Percentiles rank a stretch among this genome's conserved stretches.
phyloP scores from a whole-genome alignment of 1,140 invertebrate species.

The Samia ricini region DNA sequence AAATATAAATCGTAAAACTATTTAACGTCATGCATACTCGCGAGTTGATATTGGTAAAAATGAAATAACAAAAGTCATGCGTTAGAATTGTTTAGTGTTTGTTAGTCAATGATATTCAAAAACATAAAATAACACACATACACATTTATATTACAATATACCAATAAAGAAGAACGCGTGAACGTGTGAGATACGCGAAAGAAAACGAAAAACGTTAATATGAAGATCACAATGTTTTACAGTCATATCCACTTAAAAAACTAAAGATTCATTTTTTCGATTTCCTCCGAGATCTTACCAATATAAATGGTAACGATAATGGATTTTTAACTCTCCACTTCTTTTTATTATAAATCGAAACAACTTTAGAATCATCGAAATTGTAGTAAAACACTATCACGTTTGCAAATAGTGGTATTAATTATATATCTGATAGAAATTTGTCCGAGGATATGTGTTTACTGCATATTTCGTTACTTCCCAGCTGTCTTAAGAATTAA shows the following conservation, averaged over 20 bases:
- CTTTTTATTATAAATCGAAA: slow-evolving; percentile 41
- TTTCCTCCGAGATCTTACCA: slow-evolving; percentile 51
- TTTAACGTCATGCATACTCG: slow-evolving; percentile 66
- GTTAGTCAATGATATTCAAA: slow-evolving; percentile 74
- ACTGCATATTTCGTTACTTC: slow-evolving; percentile 45
- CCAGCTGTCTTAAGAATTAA: slow-evolving; percentile 26
- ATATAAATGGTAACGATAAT: slow-evolving; percentile 22
- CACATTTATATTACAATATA: slow-evolving; percentile 27
- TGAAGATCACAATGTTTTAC: slow-evolving; percentile 29
- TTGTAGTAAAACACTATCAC: slow-evolving; percentile 52
- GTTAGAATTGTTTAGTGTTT: slow-evolving; percentile 71
- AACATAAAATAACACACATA: slow-evolving; percentile 21
- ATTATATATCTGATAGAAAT: slow-evolving; percentile 5
- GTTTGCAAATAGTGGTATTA: slow-evolving; percentile 20
- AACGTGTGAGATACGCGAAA: slow-evolving; percentile 42
- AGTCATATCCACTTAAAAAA: slow-evolving; percentile 50
- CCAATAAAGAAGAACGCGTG: slow-evolving; percentile 40
- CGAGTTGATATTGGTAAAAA: slow-evolving; percentile 58
- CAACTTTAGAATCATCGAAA: slow-evolving; percentile 42
- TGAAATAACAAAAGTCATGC: slow-evolving; percentile 65
- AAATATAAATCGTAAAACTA: slow-evolving; percentile 27
- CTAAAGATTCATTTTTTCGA: slow-evolving; percentile 49
- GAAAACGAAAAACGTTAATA: slow-evolving; percentile 54
- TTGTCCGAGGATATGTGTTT: slow-evolving; percentile 44
- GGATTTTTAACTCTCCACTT: slow-evolving; percentile 21